A percentile compares a stretch with the other conserved stretches of the same genome.
phyloP scores from a whole-genome alignment of 2,888 invertebrate genomes.

The Tinea trinotella region DNA sequence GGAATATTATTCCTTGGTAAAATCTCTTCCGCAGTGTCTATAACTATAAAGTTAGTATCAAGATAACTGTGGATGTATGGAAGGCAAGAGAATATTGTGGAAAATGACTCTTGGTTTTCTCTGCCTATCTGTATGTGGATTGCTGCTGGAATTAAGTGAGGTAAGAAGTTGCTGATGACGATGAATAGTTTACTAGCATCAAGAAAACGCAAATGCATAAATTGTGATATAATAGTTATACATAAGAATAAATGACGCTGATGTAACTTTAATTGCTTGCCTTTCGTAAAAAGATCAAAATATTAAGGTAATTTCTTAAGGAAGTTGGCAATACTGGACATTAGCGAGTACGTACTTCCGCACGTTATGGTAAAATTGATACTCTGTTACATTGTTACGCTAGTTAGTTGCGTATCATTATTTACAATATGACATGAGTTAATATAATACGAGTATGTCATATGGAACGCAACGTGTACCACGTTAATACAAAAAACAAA shows the following conservation, averaged over 20 bases:
- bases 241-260: neutral
- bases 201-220: neutral
- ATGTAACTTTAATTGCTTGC: neutral
- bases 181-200: neutral
- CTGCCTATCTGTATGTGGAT: no score
- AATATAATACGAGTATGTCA: no score
- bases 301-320: slow-evolving; percentile 2
- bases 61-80: no score
- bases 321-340: neutral
- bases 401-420: neutral
- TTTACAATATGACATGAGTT: neutral
- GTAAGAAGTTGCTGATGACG: no score
- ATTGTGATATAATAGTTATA: slow-evolving; percentile 1
- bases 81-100: no score
- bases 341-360: neutral
- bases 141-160: no score
- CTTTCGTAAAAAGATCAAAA: neutral
- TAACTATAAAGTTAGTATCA: no score
- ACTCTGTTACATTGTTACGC: neutral
- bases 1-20: no score
- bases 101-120: no score
- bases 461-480: no score
- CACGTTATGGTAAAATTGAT: neutral
- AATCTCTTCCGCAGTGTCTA: no score
- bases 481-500: no score